phyloP scores from a whole-genome alignment of 1,140 invertebrate genomes.

The Proctacanthus coquilletti region DNA sequence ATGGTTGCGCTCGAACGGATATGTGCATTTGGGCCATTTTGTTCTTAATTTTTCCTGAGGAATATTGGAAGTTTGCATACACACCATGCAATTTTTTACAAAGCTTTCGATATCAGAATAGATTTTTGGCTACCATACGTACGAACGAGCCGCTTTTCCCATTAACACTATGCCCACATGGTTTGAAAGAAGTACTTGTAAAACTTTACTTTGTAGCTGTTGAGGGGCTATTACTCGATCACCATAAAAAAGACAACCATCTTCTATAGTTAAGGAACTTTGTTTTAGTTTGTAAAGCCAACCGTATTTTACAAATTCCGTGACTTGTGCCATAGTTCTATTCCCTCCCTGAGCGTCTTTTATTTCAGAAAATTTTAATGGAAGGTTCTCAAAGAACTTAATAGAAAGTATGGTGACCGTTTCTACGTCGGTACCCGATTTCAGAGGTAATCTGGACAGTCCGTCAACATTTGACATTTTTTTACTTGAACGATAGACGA shows the following conservation, averaged over 20 bases:
- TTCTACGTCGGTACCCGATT: not conserved
- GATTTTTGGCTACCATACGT: constrained; percentile 4
- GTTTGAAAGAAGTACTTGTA: constrained; percentile 3
- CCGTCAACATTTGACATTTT: constrained; percentile 12
- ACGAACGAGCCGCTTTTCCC: constrained; percentile 3
- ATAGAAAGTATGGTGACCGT: constrained; percentile 4
- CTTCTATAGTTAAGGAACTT: constrained; percentile 1
- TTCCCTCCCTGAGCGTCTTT: not conserved
- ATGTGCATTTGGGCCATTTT: constrained; percentile 1
- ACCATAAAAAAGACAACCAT: constrained; percentile 6
- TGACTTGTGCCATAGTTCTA: not conserved
- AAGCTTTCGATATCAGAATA: constrained; percentile 4
- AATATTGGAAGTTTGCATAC: too few species aligned
- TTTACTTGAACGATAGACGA: constrained; percentile 7
- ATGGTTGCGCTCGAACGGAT: constrained; percentile 5
- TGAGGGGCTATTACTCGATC: constrained; percentile 4
- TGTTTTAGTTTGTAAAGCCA: not conserved
- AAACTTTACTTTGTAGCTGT: not conserved
- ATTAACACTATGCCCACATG: constrained; percentile 6
- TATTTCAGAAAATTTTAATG: constrained; percentile 3
- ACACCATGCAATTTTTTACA: too few species aligned
- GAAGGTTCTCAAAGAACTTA: not conserved
- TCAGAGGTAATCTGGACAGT: constrained; percentile 9
- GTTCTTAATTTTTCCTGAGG: not conserved
- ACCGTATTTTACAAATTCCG: constrained; percentile 2